These are phyloP conservation scores for Anolis carolinensis DNA, from an alignment of 2,113 vertebrate species.

Conservation along the genomic window DNA sequence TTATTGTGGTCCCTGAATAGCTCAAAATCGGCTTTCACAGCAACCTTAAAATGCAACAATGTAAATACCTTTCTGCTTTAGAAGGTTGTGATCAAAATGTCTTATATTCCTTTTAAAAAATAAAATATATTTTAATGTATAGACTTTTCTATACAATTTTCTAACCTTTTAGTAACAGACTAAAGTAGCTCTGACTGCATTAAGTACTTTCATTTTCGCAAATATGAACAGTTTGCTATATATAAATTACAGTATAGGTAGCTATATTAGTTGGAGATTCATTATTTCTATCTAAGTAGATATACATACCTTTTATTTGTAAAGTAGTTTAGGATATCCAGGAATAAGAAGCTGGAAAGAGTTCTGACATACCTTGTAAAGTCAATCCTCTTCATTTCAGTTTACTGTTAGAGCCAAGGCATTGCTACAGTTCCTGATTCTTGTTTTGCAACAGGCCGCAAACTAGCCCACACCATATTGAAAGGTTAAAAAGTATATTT, in stretches of 20 bases:
- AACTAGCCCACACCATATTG: constrained; percentile 43
- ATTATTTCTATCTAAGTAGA: constrained; percentile 65
- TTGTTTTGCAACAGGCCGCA: constrained; percentile 73
- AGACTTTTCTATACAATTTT: constrained; percentile 59
- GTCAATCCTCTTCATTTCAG: constrained; percentile 33
- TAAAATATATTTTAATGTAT: constrained; percentile 77
- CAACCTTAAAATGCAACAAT: constrained; percentile 80
- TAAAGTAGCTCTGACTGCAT: constrained; percentile 48
- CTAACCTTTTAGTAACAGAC: constrained; percentile 62
- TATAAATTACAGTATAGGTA: constrained; percentile 40
- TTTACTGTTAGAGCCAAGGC: constrained; percentile 46
- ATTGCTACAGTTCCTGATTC: constrained; percentile 58
- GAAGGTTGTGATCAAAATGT: constrained; percentile 72
- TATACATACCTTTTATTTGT: constrained; percentile 18
- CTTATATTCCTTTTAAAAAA: constrained; percentile 65
- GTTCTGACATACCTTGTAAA: constrained; percentile 35
- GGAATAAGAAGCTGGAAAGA: constrained; percentile 40
- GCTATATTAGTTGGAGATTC: constrained; percentile 54
- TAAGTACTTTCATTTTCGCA: constrained; percentile 67
- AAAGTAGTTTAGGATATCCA: constrained; percentile 5
- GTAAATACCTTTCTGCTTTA: constrained; percentile 77
- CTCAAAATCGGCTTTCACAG: constrained; percentile 82
- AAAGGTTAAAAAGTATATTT: constrained; percentile 21
- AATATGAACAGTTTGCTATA: constrained; percentile 53
- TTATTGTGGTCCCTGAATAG: constrained; percentile 83